These are phyloP conservation scores for Clupea harengus DNA, from an alignment of 2,113 vertebrate species.

Conservation along the genomic window DNA sequence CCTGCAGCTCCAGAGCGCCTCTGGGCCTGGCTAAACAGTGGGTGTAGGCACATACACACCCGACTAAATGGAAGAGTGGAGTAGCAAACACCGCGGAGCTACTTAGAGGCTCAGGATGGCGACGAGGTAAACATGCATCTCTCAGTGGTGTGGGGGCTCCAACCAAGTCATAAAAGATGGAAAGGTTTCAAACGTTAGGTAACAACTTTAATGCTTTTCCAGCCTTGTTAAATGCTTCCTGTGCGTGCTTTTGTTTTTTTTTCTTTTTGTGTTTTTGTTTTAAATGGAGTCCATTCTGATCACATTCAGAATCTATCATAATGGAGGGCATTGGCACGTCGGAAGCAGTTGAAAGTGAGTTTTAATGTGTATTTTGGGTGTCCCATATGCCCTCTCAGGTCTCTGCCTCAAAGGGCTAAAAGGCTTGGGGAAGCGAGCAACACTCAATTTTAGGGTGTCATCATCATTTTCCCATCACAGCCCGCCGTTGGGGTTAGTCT, in stretches of 20 bases:
- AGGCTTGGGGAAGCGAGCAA: neutral
- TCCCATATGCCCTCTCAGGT: neutral
- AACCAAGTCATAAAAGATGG: conserved; percentile 66
- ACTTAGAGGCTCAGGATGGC: conserved; percentile 42
- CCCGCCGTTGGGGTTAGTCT: neutral
- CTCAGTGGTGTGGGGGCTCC: conserved; percentile 42
- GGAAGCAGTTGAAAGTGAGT: neutral
- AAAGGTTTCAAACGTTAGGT: conserved; percentile 38
- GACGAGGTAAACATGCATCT: conserved; percentile 62
- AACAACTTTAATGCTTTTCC: conserved; percentile 41
- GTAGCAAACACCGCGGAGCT: conserved; percentile 49
- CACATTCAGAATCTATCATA: neutral
- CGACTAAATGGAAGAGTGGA: conserved; percentile 69
- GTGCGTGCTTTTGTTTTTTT: neutral
- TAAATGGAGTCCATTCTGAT: neutral
- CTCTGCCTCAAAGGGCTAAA: neutral
- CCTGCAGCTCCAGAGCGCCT: conserved; percentile 63
- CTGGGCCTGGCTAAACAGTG: conserved; percentile 69
- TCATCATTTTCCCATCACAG: conserved; percentile 10
- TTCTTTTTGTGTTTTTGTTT: neutral
- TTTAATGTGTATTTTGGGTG: neutral
- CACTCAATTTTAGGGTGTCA: neutral
- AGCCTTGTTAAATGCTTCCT: neutral
- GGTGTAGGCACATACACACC: conserved; percentile 64
- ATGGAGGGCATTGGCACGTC: neutral